These are phyloP conservation scores for Lophotis ruficrista DNA, from an alignment of 2,113 vertebrate species.

Conservation along the genomic window DNA sequence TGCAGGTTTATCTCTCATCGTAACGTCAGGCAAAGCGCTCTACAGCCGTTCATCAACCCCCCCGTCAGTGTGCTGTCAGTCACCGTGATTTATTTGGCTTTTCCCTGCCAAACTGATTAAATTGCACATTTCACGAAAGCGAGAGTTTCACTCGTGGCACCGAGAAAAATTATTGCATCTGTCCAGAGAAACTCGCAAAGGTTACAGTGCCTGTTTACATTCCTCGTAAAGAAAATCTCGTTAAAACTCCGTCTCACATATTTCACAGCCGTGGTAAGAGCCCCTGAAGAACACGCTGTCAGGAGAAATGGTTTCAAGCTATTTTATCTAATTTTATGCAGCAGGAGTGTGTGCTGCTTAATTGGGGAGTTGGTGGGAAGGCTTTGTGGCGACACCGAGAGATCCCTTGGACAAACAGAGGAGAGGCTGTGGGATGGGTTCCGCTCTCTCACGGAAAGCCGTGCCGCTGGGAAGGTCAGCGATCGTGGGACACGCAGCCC, in stretches of 20 bases:
- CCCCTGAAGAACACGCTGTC: background rate
- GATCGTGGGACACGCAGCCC: background rate
- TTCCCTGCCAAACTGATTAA: background rate
- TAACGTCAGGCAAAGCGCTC: background rate
- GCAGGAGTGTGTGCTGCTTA: background rate
- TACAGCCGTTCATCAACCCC: background rate
- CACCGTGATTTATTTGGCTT: background rate
- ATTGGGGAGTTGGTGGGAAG: background rate
- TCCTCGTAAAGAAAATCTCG: constrained; percentile 2
- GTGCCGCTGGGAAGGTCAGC: background rate
- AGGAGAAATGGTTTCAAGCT: background rate
- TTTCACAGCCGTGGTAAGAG: background rate
- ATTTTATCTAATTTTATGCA: background rate
- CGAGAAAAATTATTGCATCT: background rate
- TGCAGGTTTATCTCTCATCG: background rate
- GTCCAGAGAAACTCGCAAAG: background rate
- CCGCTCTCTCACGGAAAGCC: background rate
- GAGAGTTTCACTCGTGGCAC: background rate
- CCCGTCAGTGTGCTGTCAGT: background rate
- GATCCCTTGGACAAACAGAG: background rate
- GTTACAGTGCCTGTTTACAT: constrained; percentile 17
- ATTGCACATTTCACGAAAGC: background rate
- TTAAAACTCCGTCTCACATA: constrained; percentile 4
- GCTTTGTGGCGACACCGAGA: background rate
- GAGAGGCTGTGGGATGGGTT: background rate